Conservation (phyloP, 2,888 invertebrate species). For the Polyommatus iphigenia region DNA sequence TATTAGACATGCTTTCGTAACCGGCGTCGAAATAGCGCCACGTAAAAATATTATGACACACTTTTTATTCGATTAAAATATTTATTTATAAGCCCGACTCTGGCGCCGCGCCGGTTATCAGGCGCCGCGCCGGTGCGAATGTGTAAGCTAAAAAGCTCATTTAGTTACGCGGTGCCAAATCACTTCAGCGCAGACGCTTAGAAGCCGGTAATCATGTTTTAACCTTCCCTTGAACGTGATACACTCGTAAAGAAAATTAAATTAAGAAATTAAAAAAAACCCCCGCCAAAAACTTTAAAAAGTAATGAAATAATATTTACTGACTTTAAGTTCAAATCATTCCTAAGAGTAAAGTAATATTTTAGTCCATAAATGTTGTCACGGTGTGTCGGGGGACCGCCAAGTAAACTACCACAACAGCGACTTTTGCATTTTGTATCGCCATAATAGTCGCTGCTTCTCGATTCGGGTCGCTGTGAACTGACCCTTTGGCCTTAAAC, state of each 20-base stretch:
- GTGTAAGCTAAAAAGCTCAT: slow-evolving; percentile 14
- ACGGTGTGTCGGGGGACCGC: too few species aligned
- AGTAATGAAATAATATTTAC: too few species aligned
- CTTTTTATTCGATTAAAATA: slow-evolving; percentile 65
- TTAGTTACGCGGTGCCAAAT: background rate
- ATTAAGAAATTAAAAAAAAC: too few species aligned
- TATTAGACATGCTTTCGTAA: slow-evolving; percentile 43
- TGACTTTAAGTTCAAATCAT: too few species aligned
- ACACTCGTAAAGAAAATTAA: background rate
- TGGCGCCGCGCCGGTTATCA: slow-evolving; percentile 39
- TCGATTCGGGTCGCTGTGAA: too few species aligned
- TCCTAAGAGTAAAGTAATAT: too few species aligned
- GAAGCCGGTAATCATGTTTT: background rate
- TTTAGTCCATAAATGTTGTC: too few species aligned
- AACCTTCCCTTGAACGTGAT: background rate
- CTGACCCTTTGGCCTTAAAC: too few species aligned
- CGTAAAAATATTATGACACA: slow-evolving; percentile 62
- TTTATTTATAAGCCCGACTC: slow-evolving; percentile 46
- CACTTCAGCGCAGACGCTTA: slow-evolving; percentile 4
- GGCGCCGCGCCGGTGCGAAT: background rate
- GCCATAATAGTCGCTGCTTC: too few species aligned
- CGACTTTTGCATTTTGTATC: too few species aligned
- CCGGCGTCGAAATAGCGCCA: slow-evolving; percentile 49
- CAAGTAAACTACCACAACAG: too few species aligned
- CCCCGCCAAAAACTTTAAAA: too few species aligned